A percentile compares a stretch with the other conserved stretches of the same genome.
phyloP scores from a whole-genome alignment of 2,797 vertebrate species.

The Pteronotus mesoamericanus region DNA sequence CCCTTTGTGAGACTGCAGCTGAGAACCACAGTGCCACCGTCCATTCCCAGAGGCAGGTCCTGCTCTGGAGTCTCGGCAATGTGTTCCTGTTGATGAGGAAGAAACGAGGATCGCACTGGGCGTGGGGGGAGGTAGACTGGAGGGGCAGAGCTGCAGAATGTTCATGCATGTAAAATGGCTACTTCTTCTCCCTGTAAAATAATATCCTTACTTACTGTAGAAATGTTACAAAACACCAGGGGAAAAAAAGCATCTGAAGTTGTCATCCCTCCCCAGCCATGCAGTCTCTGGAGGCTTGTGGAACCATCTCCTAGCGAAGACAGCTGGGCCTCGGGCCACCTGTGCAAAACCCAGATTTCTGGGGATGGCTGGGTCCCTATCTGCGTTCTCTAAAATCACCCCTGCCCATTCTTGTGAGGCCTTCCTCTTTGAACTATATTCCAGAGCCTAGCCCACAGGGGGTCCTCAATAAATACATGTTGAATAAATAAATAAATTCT shows the following conservation, averaged over 20 bases:
- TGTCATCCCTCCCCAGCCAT: not conserved
- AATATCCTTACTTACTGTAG: not conserved
- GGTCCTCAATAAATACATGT: not conserved
- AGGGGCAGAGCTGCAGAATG: not conserved
- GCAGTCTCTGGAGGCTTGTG: not conserved
- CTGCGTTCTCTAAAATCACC: not conserved
- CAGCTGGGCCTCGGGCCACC: rapidly evolving
- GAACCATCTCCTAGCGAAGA: not conserved
- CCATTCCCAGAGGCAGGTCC: not conserved
- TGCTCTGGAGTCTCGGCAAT: not conserved
- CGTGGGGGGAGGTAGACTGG: rapidly evolving
- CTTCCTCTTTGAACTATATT: not conserved
- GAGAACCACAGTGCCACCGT: not conserved
- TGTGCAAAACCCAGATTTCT: not conserved
- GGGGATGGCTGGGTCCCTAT: not conserved
- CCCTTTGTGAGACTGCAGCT: not conserved
- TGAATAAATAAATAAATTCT: not conserved
- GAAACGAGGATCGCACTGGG: not conserved
- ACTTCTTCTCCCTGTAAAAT: not conserved
- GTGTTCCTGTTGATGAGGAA: not conserved
- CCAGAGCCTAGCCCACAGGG: not conserved
- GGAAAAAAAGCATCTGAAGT: not conserved
- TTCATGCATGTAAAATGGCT: not conserved
- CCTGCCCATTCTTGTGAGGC: not conserved
- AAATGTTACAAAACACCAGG: slow-evolving; percentile 27